phyloP scores from a whole-genome alignment of 2,888 invertebrate genomes.

The Cataglyphis cursor region DNA sequence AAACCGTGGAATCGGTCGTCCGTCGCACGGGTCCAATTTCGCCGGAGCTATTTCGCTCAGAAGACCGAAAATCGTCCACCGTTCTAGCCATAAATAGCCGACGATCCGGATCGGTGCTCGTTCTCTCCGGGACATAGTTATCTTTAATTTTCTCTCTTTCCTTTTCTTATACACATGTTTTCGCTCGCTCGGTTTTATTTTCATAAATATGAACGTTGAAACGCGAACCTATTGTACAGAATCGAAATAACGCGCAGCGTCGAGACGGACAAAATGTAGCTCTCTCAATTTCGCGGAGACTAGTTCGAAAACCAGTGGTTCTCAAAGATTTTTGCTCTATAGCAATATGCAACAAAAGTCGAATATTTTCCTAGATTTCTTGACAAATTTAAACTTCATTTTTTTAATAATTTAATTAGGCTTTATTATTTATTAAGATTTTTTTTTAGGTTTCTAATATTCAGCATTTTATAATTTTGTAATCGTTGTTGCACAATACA shows the following conservation, averaged over 20 bases:
- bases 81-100: constrained; percentile 65
- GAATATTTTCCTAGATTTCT: not conserved
- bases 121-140: constrained; percentile 42
- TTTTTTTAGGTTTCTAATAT: not conserved
- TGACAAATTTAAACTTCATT: not conserved
- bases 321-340: not conserved
- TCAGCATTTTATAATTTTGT: not conserved
- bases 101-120: constrained; percentile 63
- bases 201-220: constrained; percentile 55
- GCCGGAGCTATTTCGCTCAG: constrained; percentile 54
- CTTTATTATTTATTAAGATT: not conserved
- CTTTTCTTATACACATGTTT: not conserved
- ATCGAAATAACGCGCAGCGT: constrained; percentile 18
- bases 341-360: not conserved
- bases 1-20: constrained; percentile 44
- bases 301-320: constrained; percentile 1
- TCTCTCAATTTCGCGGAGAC: constrained; percentile 13
- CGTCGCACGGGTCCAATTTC: constrained; percentile 63
- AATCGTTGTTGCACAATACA: not conserved
- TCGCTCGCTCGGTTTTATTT: constrained; percentile 34
- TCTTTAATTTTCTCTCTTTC: constrained; percentile 65
- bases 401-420: not conserved
- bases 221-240: constrained; percentile 14
- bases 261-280: constrained; percentile 16
- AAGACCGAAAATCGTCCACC: constrained; percentile 64